Base-by-base conservation (phyloP, 2,797 vertebrate genomes). In the Acipenser transmontanus region DNA sequence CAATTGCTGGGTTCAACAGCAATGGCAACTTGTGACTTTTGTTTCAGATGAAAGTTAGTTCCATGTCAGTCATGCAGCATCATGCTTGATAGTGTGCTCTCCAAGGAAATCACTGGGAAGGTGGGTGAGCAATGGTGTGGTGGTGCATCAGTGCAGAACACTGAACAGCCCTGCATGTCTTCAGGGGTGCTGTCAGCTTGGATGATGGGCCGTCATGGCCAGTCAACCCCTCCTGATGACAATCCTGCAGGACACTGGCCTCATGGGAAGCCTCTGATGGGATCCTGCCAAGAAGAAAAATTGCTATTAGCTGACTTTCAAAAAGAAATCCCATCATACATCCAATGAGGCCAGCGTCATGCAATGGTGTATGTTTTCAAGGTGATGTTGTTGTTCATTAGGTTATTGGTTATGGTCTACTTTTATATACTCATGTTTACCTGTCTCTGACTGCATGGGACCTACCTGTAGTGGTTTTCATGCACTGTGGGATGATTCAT, bases 181-280 rank as follows among this genome's bases (percentile, higher is more conserved):
- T 70, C 66, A 69, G 76, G 61, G 65, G 73, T 63, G 66, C 34
- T 49, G 47, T 61, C 66, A 65, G 48, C 14, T 65, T 66, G 71
- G 61, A 67, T 70, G 47, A 14, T 52, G 69, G 73, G 70, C 79
- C 63, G n/a, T 66, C 71, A 68, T 70, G 71, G 73, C 65, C 47
- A 56, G 50, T 8, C 56, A 48, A 59, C 14, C 79, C 70, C 59
- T 71, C 48, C 70, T 74, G 66, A 66, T 47, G 1, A 70, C 62
- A 69, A 61, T 74, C 61, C 66, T 65, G 49, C 57, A 66, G 5
- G 1, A 73, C 71, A 72, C 8, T 7, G 76, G 71, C 62, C 71
- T 87, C 74, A 89, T 6, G 79, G 78, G 50, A 88, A 89, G 70
- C 85, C 87, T 76, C 81, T 88, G 78, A 83, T 85, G 50, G 86